Evolutionary conservation across 30 jellyfish, hydroid and myxozoan species (phyloP).

Genomic region (Mastigias papua): DNA sequence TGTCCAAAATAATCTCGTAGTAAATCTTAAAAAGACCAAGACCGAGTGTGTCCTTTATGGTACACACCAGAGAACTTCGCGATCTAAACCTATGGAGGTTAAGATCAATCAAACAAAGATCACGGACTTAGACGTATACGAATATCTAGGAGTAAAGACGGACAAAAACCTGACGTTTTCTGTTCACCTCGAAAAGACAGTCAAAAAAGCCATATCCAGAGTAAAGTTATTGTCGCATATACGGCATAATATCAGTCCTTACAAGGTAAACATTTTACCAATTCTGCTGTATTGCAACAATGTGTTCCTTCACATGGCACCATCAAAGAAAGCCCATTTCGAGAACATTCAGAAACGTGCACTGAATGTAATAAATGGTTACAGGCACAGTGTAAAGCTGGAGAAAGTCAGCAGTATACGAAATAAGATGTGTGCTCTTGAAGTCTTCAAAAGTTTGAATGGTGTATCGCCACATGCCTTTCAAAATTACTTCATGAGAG

Average conservation of each 20-base stretch:
- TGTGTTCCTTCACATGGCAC: conserved; percentile 52
- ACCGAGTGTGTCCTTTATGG: conserved; percentile 61
- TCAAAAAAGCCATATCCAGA: conserved; percentile 41
- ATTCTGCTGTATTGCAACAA: conserved; percentile 36
- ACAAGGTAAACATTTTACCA: conserved; percentile 25
- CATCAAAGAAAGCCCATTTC: conserved; percentile 36
- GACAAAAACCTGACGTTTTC: conserved; percentile 53
- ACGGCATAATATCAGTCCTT: too few relatives aligned
- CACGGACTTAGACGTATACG: conserved; percentile 56
- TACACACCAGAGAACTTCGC: conserved; percentile 69
- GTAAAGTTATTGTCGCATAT: too few relatives aligned
- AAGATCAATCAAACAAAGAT: conserved; percentile 44
- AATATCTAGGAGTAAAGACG: conserved; percentile 74
- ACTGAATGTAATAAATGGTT: conserved; percentile 13
- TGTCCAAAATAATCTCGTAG: conserved; percentile 53
- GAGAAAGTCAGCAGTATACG: conserved; percentile 17
- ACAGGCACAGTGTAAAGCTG: conserved; percentile 23
- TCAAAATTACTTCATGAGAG: conserved; percentile 43
- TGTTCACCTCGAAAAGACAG: conserved; percentile 51
- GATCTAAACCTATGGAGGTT: conserved; percentile 45
- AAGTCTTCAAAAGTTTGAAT: conserved; percentile 34
- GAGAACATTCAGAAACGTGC: conserved; percentile 45
- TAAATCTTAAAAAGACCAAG: conserved; percentile 11
- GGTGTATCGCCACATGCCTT: conserved; percentile 63
- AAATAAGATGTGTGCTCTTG: conserved; percentile 66